Evolutionary conservation across 2,113 vertebrate genomes (phyloP).

Genomic region (Leucosticte australis): DNA sequence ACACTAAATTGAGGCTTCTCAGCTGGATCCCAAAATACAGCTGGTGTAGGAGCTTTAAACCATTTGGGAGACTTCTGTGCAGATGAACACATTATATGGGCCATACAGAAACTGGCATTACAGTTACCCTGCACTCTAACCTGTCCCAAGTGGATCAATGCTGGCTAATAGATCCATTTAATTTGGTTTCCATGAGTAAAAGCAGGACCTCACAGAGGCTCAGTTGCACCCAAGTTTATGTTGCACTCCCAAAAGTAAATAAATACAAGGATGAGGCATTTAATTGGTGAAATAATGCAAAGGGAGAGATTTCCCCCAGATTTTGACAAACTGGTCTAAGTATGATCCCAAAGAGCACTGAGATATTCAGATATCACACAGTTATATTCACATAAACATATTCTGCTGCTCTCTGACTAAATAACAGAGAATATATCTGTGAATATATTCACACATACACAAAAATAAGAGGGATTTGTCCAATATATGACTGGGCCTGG

Average conservation of each 20-base stretch:
- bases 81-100: background rate
- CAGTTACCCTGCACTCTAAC: background rate
- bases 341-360: background rate
- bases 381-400: background rate
- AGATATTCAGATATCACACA: background rate
- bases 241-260: background rate
- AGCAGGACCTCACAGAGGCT: background rate
- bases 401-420: background rate
- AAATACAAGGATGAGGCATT: background rate
- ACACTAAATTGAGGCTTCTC: background rate
- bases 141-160: fast-evolving
- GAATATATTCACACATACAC: background rate
- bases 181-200: background rate
- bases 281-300: background rate
- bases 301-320: background rate
- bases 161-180: background rate
- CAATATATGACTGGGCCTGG: background rate
- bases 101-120: background rate
- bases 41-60: background rate
- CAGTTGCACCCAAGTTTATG: background rate
- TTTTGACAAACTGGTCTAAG: background rate
- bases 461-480: background rate
- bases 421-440: background rate
- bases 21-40: background rate
- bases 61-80: background rate